Base-by-base conservation (phyloP, 2,113 vertebrate species). In the Cinclus mexicanus region DNA sequence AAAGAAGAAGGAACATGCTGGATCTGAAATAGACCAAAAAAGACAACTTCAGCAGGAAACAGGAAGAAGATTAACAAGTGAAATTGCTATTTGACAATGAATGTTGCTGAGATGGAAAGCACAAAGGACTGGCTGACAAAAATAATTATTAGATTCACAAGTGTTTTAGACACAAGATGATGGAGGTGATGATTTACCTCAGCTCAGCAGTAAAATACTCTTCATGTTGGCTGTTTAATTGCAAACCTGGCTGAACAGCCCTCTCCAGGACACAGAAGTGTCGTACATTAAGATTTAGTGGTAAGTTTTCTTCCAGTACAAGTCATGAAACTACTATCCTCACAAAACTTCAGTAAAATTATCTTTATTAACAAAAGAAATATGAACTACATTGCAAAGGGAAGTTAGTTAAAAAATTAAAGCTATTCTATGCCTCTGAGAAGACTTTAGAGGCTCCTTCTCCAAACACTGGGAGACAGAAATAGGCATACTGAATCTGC, bases 41-140 rank as follows among this genome's bases (percentile, higher is more conserved):
- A 41, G 56, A 46, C 86, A 82, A 52, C 67, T 53, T 91, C 95
- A 95, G 94, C 84, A 91, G 91, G 93, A 91, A 80, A 85, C 0
- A 79, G 83, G 18, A 95, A 71, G 69, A 95, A 29, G 72, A 93
- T 84, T 88, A 93, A 92, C 83, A 83, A 88, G 59, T 85, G 74
- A 87, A 94, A 94, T 53, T 76, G 19, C 91, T 76, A 52, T 94
- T 82, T 69, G 65, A 95, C 84, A 79, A 65, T 50, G 67, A 93
- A 74, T 23, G 46, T n/a, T 89, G 81, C 89, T 85, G 67, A 89
- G 50, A 93, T 31, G 53, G 57, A 95, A 94, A 89, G 65, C 74
- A 96, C 87, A 89, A 91, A 95, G 61, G 52, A 68, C 61, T 76
- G 69, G 49, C 74, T 89, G 84, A 96, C 89, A 87, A 91, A 91